phyloP scores from a whole-genome alignment of 2,113 vertebrate species.

The Sapayoa aenigma region DNA sequence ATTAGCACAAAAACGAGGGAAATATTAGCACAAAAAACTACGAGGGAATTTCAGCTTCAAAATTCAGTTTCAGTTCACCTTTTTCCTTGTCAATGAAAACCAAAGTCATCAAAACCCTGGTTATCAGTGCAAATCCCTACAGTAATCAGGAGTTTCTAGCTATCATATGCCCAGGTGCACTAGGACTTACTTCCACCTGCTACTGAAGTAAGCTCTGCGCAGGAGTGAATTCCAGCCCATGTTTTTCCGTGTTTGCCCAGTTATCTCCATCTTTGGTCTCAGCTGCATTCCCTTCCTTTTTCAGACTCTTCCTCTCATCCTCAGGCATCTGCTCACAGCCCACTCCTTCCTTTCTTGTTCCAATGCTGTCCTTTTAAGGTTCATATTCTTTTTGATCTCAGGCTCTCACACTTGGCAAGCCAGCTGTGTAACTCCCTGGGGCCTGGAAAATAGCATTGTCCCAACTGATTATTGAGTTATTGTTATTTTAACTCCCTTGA shows the following conservation, averaged over 20 bases:
- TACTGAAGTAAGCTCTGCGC: background rate
- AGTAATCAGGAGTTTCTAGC: background rate
- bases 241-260: background rate
- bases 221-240: background rate
- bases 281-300: background rate
- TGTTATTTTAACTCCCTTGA: conserved; percentile 42
- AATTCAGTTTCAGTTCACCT: background rate
- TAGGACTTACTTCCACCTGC: conserved; percentile 14
- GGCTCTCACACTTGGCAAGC: conserved; percentile 31
- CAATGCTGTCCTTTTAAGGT: background rate
- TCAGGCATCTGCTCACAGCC: background rate
- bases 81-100: background rate
- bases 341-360: conserved; percentile 4
- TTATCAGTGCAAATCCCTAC: background rate
- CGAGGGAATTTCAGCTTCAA: background rate
- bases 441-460: conserved; percentile 28
- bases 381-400: conserved; percentile 42
- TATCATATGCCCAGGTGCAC: background rate
- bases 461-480: background rate
- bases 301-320: background rate
- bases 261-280: background rate
- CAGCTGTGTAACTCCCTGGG: background rate
- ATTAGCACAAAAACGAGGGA: background rate
- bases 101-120: background rate
- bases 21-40: background rate